Percentiles rank a stretch among this genome's conserved stretches.
Conservation (phyloP, 1,140 invertebrate genomes). For the Lepidurus apus region DNA sequence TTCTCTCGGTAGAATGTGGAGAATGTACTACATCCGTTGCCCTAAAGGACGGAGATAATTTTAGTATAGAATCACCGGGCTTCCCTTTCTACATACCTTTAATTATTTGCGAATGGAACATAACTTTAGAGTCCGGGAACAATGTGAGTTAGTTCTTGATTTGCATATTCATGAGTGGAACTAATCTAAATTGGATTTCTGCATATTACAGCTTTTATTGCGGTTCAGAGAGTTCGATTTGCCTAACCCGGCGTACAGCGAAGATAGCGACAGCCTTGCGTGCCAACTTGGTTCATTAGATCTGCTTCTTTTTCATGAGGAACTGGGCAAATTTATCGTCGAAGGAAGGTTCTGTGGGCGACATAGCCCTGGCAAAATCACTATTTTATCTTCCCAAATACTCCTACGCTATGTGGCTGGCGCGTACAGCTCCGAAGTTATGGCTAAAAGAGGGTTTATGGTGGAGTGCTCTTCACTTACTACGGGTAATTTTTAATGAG, state of each 20-base stretch:
- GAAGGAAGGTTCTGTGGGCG: constrained; percentile 29
- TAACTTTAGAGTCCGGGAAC: constrained; percentile 25
- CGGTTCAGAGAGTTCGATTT: constrained; percentile 28
- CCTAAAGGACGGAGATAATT: constrained; percentile 1
- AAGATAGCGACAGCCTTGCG: neutral
- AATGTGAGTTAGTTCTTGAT: constrained; percentile 16
- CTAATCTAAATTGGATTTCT: neutral
- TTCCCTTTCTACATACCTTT: constrained; percentile 32
- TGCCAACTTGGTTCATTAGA: constrained; percentile 26
- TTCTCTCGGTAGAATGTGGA: constrained; percentile 30
- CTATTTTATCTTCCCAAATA: constrained; percentile 14
- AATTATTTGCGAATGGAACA: constrained; percentile 31
- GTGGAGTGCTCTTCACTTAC: constrained; percentile 24
- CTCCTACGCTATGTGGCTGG: constrained; percentile 16
- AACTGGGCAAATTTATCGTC: constrained; percentile 24
- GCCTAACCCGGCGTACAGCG: constrained; percentile 26
- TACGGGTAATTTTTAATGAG: neutral
- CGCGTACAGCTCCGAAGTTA: neutral
- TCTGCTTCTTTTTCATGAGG: constrained; percentile 23
- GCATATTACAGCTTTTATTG: neutral
- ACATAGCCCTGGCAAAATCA: constrained; percentile 23
- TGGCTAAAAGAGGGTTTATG: constrained; percentile 2
- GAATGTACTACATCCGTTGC: constrained; percentile 23
- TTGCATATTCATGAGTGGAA: neutral
- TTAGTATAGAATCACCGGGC: constrained; percentile 23